Evolutionary conservation across 2,888 invertebrate species (phyloP), one percentile per base, ranked within the genome.

Genomic region (Busseola fusca): DNA sequence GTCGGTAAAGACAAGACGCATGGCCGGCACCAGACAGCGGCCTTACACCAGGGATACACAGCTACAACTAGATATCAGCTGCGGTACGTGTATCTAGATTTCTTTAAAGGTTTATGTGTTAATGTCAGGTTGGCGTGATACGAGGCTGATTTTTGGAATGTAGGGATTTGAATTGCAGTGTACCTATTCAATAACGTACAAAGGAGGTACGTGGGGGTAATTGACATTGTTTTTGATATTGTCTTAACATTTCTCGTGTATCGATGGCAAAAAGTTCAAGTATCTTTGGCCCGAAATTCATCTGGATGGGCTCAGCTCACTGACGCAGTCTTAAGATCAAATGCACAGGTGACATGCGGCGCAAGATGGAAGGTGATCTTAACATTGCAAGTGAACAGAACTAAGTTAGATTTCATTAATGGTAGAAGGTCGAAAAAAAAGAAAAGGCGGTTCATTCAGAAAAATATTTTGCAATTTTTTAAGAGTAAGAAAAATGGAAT

Each of bases 1-100:
- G 83, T 83, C 85, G 83, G 88, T 81, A 90, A 90, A 93, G 93
- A 93, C 92, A 95, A 95, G 95, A 95, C 93, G 89, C 93, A 95
- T 94, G 92, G 92, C 92, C 87, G 86, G 87, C 86, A 84, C 87
- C 81, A 84, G 84, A 84, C 82, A 74, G 70, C 82, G 80, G 72
- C 82, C 78, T 84, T 63, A 76, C 91, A 86, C 91, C 57, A 50
- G 91, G 91, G 89, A 91, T 71, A 76, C 71, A 74, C 45, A 34
- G 67, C 73, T 78, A 70, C 60, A 64, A 58, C 81, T 70, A 52
- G 50, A 14, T 42, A 60, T 48, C 30, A 56, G 52, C 34, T 60
- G 16, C 58, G 40, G 25, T 72, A 69, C 50, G 37, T 63, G 54
- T 60, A 69, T 30, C 66, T 79, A 79, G 80, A 48, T 72, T 72